Conservation (phyloP, 2,113 vertebrate species). For the Phrynosoma platyrhinos region DNA sequence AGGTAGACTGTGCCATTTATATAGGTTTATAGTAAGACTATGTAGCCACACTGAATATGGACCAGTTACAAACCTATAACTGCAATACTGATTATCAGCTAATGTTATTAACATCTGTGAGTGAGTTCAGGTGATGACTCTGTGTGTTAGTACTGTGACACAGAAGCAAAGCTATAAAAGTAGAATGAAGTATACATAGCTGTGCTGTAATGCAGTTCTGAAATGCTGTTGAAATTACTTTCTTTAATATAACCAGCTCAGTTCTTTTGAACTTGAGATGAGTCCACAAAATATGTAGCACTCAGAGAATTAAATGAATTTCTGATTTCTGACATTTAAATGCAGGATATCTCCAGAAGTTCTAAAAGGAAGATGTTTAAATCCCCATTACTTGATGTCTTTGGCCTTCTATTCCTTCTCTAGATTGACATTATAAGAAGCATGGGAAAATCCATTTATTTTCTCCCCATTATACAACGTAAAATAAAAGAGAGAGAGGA, state of each 20-base stretch:
- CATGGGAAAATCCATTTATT: background rate
- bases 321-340: conserved; percentile 8
- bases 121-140: background rate
- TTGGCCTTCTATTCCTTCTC: background rate
- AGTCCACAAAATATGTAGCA: background rate
- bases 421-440: conserved; percentile 1
- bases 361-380: background rate
- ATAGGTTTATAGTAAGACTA: too few relatives aligned
- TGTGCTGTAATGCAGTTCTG: background rate
- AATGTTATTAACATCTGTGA: background rate
- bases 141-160: background rate
- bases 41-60: too few relatives aligned
- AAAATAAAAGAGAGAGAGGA: background rate
- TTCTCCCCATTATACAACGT: background rate
- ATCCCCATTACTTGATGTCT: background rate
- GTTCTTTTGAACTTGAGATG: background rate
- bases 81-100: too few relatives aligned
- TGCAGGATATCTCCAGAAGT: background rate
- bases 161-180: background rate
- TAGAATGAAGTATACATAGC: background rate
- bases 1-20: too few relatives aligned
- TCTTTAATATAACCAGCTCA: background rate
- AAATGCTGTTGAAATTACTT: background rate
- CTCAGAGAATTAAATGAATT: background rate
- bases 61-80: too few relatives aligned